Base-by-base conservation (phyloP, 2,888 invertebrate genomes). In the Bellardia bayeri region DNA sequence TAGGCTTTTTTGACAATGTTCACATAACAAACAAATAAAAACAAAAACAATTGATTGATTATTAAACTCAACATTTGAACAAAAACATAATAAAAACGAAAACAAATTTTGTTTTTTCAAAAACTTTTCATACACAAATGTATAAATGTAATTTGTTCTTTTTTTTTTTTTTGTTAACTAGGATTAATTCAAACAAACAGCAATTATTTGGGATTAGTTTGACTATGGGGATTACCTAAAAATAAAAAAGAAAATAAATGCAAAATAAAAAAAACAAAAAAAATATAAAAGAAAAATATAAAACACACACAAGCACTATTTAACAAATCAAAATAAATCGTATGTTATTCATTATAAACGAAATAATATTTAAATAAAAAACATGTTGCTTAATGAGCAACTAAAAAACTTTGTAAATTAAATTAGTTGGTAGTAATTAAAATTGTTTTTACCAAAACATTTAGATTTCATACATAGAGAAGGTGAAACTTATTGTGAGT, bases 171-270 rank as follows among this genome's bases (percentile, higher is more conserved):
- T 64, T 66, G 37, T 23, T 16, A 23, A 54, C 54, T 64, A 64
- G 8, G 54, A 78, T 85, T 63, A 75, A 51, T 72, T 81, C 49
- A 76, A 76, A 86, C 78, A 88, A 89, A 89, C 89, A 90, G 89
- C 90, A 90, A 90, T 92, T 94, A 93, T 90, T 93, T 93, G 90
- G 91, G 90, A 92, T 93, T 93, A 93, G 92, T 92, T 91, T 93
- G 92, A 92, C 91, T 93, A 92, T 92, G 91, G 89, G 92, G 93
- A 90, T 93, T 93, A 90, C 93, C 92, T 93, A 94, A 91, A 91
- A 90, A 89, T 82, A 88, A 90, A 90, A 89, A 89, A 89, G 90
- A 90, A 87, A 81, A 63, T 85, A 76, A 78, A 76, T 72, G 30
- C 16, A 75, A 88, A 61, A 64, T 30, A 69, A 86, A 76, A 82